Percentiles rank a stretch among this genome's conserved stretches.
Evolutionary conservation across 2,888 invertebrate species (phyloP).

Genomic region (Erpobdella octoculata): DNA sequence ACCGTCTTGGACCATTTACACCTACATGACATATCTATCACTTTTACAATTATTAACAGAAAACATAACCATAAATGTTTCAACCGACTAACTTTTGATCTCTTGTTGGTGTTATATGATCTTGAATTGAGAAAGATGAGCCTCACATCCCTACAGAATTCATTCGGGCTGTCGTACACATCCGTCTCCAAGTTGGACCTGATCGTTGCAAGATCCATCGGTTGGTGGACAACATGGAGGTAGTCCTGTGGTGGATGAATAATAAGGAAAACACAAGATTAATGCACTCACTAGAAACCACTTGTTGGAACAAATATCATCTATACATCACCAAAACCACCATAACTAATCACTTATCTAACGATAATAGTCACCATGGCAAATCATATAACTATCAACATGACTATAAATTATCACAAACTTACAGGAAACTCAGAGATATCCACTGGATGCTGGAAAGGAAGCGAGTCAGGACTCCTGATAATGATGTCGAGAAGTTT

Average conservation of each 20-base stretch:
- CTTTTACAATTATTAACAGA: too few relatives aligned
- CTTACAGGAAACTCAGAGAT: slow-evolving; percentile 65
- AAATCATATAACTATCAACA: not conserved
- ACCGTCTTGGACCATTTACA: not conserved
- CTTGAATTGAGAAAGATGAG: slow-evolving; percentile 82
- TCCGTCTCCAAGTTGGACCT: slow-evolving; percentile 58
- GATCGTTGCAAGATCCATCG: slow-evolving; percentile 72
- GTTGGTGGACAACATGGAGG: slow-evolving; percentile 67
- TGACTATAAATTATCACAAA: not conserved
- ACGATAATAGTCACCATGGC: not conserved
- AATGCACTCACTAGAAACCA: too few relatives aligned
- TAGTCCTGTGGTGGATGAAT: slow-evolving; percentile 66
- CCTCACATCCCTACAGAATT: slow-evolving; percentile 75
- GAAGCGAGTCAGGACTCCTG: slow-evolving; percentile 72
- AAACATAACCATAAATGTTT: too few relatives aligned
- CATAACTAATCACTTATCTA: not conserved
- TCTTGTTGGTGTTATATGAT: slow-evolving; percentile 57
- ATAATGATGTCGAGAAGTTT: slow-evolving; percentile 65
- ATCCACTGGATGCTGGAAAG: slow-evolving; percentile 76
- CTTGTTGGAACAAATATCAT: too few relatives aligned
- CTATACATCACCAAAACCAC: not conserved
- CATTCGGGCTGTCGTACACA: slow-evolving; percentile 66
- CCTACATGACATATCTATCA: too few relatives aligned
- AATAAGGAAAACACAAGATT: too few relatives aligned
- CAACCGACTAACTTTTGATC: slow-evolving; percentile 50